These are phyloP conservation scores for Lordiphosa mommai DNA, from an alignment of 1,140 invertebrate species.

Conservation along the genomic window DNA sequence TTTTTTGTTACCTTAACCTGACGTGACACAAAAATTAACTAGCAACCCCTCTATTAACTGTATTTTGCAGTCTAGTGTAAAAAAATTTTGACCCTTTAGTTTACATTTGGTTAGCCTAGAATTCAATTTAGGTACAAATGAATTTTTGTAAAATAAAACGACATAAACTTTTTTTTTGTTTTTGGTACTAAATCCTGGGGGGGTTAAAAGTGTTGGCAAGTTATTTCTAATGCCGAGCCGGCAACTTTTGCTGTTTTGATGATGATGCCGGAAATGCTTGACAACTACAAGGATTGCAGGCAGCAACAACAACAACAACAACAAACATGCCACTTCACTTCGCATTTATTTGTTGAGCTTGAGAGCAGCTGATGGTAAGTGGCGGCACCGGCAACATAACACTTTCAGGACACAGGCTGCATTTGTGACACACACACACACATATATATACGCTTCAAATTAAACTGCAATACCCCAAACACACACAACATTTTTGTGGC, in stretches of 20 bases:
- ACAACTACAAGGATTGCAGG: constrained; percentile 14
- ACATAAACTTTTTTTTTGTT: too few species aligned
- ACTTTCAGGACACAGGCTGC: constrained; percentile 8
- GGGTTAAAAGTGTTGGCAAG: constrained; percentile 5
- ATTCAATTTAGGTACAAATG: too few species aligned
- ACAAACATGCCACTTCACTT: constrained; percentile 21
- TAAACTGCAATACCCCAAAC: constrained; percentile 32
- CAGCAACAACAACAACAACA: constrained; percentile 21
- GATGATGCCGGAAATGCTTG: constrained; percentile 23
- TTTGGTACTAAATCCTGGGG: not conserved
- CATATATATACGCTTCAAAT: constrained; percentile 21
- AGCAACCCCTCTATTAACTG: too few species aligned
- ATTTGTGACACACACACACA: not conserved
- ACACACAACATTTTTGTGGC: not conserved
- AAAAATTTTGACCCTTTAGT: too few species aligned
- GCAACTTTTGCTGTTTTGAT: not conserved
- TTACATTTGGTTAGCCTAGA: too few species aligned
- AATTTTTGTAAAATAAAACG: too few species aligned
- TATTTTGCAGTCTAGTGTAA: too few species aligned
- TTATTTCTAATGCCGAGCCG: not conserved
- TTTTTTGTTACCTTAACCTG: too few species aligned
- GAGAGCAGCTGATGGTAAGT: constrained; percentile 1
- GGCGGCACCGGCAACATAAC: not conserved
- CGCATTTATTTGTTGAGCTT: constrained; percentile 8
- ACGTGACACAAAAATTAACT: too few species aligned